These are phyloP conservation scores for Octodonta nipae DNA, from an alignment of 2,888 invertebrate genomes.

Conservation along the genomic window DNA sequence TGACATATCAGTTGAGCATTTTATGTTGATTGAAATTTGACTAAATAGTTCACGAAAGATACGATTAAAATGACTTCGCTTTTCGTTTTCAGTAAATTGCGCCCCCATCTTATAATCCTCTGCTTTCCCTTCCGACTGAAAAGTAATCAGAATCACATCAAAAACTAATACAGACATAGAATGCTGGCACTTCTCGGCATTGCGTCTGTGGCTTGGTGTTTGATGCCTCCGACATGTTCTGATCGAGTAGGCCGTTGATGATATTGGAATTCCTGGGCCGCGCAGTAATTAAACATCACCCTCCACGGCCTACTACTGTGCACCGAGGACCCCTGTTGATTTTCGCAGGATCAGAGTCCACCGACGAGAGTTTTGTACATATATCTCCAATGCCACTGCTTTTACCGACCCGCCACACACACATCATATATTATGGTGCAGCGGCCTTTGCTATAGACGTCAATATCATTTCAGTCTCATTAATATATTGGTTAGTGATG, in stretches of 20 bases:
- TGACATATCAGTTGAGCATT: no score
- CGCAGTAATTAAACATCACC: conserved; percentile 25
- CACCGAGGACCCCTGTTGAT: conserved; percentile 18
- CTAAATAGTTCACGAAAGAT: no score
- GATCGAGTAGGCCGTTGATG: conserved; percentile 18
- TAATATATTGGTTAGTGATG: conserved; percentile 9
- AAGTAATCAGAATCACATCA: no score
- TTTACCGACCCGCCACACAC: conserved; percentile 7
- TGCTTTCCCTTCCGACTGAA: no score
- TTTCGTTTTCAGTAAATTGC: no score
- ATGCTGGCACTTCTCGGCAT: no score
- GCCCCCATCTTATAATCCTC: no score
- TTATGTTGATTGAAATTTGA: no score
- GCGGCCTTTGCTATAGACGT: conserved; percentile 9
- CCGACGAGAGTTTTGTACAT: conserved; percentile 8
- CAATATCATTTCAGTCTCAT: conserved; percentile 14
- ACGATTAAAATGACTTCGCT: no score
- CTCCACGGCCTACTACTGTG: conserved; percentile 21
- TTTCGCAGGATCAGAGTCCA: no score
- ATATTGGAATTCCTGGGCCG: conserved; percentile 27
- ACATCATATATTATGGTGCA: conserved; percentile 1
- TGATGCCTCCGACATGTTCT: conserved; percentile 7
- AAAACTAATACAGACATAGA: conserved; percentile 6
- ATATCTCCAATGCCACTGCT: conserved; percentile 7
- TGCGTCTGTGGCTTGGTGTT: conserved; percentile 3